Base-by-base conservation (phyloP, 2,888 invertebrate genomes). In the Iselma pallidipennis region DNA sequence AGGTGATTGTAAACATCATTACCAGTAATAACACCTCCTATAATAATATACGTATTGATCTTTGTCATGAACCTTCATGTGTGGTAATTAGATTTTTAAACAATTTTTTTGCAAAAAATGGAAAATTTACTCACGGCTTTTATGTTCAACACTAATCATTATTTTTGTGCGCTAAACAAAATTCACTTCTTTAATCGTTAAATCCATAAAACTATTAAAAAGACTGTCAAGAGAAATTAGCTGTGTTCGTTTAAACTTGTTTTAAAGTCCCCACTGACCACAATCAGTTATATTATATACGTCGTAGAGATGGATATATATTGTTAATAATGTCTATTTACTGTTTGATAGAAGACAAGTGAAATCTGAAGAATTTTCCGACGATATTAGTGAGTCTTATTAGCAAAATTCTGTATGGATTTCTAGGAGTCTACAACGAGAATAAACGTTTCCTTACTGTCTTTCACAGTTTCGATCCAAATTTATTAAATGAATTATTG, bases 191-290 rank as follows among this genome's bases (percentile, higher is more conserved):
- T 45, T 21, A 21, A 14, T 21, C 21, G 12, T 10, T 5, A 33
- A 33, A 14, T 33, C 1, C 16, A 45, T 10, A 45, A 45, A 45
- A 10, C 21, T 1, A 21, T 21, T 3, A 21, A 45, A 21, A 21
- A 21, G 21, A 45, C 45, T 21, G 10, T 10, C 16, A 10, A 21
- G 45, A 45, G 45, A 45, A 53, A 52, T 29, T 61, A 55, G 49
- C 53, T 52, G 61, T 54, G 19, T 49, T 42, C 52, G 50, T 45
- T 45, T 26, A 6, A 10, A 45, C 10, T 16, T 56, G 55, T 56
- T 60, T 56, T 31, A 28, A 25, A 55, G 25, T 55, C 58, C 62
- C 62, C 62, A 62, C 62, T 58, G 62, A 58, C 61, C 61, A 42
- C 45, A 12, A 5, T 56, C 21, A 31, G n/a, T n/a, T n/a, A 48